Conservation (phyloP, 2,888 invertebrate species). For the Acanthopleura granulata region DNA sequence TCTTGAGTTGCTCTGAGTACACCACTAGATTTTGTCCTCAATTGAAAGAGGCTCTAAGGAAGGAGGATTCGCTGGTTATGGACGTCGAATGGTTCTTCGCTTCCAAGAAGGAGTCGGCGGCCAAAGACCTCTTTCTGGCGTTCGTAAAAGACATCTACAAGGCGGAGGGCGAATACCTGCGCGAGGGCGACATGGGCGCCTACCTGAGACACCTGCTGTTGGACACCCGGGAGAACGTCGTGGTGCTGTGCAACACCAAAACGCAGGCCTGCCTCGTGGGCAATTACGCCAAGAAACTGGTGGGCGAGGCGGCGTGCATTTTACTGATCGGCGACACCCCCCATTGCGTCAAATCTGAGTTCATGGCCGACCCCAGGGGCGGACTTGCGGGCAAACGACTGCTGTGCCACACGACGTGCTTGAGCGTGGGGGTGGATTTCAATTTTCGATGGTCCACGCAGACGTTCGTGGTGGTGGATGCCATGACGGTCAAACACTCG, state of each 20-base stretch:
- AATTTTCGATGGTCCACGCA: background rate
- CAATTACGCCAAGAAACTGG: background rate
- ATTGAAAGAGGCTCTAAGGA: background rate
- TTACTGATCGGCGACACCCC: background rate
- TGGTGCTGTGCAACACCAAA: conserved; percentile 4
- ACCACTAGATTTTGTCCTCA: background rate
- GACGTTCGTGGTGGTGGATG: background rate
- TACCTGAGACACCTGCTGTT: background rate
- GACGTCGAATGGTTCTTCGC: background rate
- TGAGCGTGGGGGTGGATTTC: background rate
- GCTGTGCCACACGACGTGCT: background rate
- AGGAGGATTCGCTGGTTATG: background rate
- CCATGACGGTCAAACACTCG: background rate
- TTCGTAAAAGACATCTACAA: background rate
- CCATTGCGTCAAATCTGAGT: background rate
- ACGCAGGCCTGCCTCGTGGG: background rate
- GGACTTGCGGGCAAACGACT: background rate
- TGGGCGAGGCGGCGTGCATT: background rate
- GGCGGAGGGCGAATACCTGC: background rate
- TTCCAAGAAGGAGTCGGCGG: background rate
- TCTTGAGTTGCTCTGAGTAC: background rate
- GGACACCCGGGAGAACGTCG: background rate
- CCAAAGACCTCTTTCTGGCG: background rate
- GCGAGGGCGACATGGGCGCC: background rate
- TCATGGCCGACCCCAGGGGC: background rate